phyloP scores from a whole-genome alignment of 2,113 vertebrate genomes.

The Catharus fuscescens region DNA sequence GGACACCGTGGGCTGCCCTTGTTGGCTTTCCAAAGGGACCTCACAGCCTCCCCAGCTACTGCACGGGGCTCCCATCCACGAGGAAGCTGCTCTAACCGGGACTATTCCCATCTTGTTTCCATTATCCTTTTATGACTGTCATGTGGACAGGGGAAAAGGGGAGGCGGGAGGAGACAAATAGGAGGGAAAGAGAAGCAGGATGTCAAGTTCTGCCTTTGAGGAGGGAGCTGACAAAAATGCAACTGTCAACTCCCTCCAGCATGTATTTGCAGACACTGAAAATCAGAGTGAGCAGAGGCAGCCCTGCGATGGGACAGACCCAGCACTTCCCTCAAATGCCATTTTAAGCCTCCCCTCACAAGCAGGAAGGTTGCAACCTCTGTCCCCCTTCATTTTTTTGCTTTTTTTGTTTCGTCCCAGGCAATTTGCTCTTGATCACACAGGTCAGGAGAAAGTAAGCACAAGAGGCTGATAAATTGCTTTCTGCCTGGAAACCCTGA shows the following conservation, averaged over 20 bases:
- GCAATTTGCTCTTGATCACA: not conserved
- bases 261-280: not conserved
- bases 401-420: not conserved
- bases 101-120: conserved; percentile 54
- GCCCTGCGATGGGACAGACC: rapidly evolving
- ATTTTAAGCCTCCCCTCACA: not conserved
- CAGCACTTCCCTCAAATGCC: not conserved
- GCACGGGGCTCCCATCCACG: not conserved
- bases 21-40: not conserved
- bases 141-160: conserved; percentile 20
- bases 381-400: rapidly evolving
- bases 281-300: not conserved
- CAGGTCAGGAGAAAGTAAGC: not conserved
- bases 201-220: conserved; percentile 18
- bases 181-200: conserved; percentile 25
- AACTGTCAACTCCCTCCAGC: not conserved
- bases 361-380: not conserved
- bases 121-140: conserved; percentile 64
- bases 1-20: not conserved
- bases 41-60: not conserved
- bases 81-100: conserved; percentile 5
- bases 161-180: not conserved
- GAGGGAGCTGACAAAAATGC: conserved; percentile 14
- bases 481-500: not conserved
- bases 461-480: not conserved